Conservation (phyloP, 2,113 vertebrate genomes). For the Hemichromis elongatus region DNA sequence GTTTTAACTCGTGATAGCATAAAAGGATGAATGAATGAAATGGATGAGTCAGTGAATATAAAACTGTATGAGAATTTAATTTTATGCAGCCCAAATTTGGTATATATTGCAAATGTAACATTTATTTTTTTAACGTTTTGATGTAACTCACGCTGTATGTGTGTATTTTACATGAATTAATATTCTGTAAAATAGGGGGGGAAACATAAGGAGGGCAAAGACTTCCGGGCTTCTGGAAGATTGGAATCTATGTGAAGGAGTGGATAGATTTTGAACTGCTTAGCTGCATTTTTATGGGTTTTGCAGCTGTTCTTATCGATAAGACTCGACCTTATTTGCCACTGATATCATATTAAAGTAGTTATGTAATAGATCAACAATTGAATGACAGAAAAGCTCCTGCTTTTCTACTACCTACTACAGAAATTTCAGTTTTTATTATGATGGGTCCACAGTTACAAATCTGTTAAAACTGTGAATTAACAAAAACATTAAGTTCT, state of each 20-base stretch:
- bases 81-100: not conserved
- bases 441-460: not conserved
- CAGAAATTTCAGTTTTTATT: not conserved
- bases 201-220: not conserved
- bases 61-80: not conserved
- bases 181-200: rapidly evolving
- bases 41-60: not conserved
- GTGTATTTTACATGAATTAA: not conserved
- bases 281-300: not conserved
- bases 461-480: rapidly evolving
- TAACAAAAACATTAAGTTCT: not conserved
- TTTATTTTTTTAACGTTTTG: not conserved
- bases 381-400: not conserved
- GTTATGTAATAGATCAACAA: not conserved
- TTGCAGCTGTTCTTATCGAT: not conserved
- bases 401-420: not conserved
- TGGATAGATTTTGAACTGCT: not conserved
- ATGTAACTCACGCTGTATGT: not conserved
- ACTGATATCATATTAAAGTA: not conserved
- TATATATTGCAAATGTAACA: not conserved
- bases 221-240: rapidly evolving
- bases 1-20: not conserved
- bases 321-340: not conserved
- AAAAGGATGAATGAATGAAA: too few relatives aligned
- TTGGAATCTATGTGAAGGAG: not conserved